These are phyloP conservation scores for Steinernema feltiae DNA, from an alignment of 1,140 invertebrate species.

Conservation along the genomic window DNA sequence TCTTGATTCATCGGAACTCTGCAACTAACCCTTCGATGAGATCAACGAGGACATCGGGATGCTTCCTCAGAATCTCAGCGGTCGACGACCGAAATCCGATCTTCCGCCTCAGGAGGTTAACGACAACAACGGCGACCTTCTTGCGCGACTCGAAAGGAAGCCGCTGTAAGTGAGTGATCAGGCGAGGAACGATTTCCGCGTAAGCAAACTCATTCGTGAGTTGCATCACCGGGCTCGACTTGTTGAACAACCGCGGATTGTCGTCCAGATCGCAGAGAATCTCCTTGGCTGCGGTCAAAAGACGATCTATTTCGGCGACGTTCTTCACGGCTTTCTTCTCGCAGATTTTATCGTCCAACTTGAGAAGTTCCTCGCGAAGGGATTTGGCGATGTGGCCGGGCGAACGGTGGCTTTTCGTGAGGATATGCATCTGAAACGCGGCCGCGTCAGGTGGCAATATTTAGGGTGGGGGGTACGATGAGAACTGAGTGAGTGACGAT, in stretches of 20 bases:
- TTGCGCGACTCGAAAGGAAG: slow-evolving; percentile 62
- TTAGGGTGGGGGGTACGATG: no score
- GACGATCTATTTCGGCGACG: background rate
- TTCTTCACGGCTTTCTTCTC: background rate
- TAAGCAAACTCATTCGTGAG: background rate
- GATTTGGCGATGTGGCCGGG: background rate
- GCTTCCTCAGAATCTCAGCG: slow-evolving; percentile 93
- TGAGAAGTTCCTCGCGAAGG: background rate
- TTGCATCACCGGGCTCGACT: background rate
- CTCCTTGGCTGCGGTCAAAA: background rate
- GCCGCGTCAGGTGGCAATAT: no score
- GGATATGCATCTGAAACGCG: background rate
- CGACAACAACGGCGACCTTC: slow-evolving; percentile 95
- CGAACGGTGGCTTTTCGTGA: background rate
- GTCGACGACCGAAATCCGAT: slow-evolving; percentile 91
- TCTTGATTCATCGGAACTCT: slow-evolving; percentile 71
- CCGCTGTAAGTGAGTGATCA: background rate
- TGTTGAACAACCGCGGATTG: background rate
- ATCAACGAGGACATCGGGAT: slow-evolving; percentile 88
- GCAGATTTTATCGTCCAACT: background rate
- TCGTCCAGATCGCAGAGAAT: background rate
- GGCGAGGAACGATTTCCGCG: background rate
- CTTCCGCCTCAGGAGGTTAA: slow-evolving; percentile 89
- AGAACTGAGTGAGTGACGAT: no score
- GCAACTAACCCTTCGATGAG: slow-evolving; percentile 66